Evolutionary conservation across 2,888 invertebrate species (phyloP), one percentile per base, ranked within the genome.

Genomic region (Desoria tigrina): DNA sequence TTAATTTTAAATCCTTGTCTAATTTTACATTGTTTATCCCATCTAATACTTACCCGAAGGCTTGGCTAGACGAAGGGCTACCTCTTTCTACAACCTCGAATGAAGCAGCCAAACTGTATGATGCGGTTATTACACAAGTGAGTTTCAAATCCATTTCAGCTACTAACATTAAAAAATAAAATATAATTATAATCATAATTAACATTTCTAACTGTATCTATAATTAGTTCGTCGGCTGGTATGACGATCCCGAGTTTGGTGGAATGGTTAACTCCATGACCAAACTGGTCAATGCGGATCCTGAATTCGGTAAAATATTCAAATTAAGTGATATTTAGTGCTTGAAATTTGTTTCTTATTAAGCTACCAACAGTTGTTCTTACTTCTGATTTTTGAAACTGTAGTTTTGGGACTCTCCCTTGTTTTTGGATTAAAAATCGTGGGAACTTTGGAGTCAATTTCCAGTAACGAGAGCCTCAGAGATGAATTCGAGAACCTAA

Each of bases 41-140:
- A n/a, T n/a, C n/a, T n/a, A n/a, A n/a, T n/a, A n/a, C n/a, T n/a
- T n/a, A n/a, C n/a, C n/a, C n/a, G n/a, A n/a, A 65, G 65, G 65
- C 53, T 2, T 65, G 65, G 65, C 6, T 39, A 18, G 56, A 42
- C 23, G 56, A 65, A 18, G 65, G 65, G 2, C 24, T 65, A 14
- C 26, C 27, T 18, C 23, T 65, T 16, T 27, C 32, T 7, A 65
- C 65, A 2, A 18, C 42, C 1, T 63, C 63, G 1, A 42, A 56
- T 18, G 56, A 63, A 37, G 63, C 63, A 1, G 57, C 63, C 6
- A 63, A 50, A 49, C 27, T 63, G 18, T 67, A 67, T 45, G 66
- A 67, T 49, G 66, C 63, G 14, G 14, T 37, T 42, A 14, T 67
- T 14, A 58, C 63, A 14, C 66, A 67, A 28, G 50, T 63, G 39